A percentile compares a stretch with the other conserved stretches of the same genome.
These are phyloP conservation scores for Canis aureus DNA, from an alignment of 2,113 vertebrate genomes.

Conservation along the genomic window DNA sequence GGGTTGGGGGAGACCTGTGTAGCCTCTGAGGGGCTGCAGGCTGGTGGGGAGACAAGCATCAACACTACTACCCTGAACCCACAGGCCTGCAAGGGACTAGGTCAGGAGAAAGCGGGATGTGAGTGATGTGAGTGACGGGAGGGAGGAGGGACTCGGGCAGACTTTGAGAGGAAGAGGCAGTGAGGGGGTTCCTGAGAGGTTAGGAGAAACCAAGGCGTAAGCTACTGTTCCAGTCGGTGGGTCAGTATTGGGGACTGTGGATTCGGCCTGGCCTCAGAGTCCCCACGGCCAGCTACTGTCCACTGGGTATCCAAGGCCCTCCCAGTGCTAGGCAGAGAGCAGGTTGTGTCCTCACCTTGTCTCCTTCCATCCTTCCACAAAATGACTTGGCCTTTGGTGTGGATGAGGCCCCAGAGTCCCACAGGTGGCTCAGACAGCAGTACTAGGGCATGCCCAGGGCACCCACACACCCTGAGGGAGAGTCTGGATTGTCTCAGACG, in stretches of 20 bases:
- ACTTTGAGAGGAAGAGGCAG: background rate
- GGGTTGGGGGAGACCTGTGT: no score
- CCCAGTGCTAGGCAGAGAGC: background rate
- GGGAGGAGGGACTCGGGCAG: background rate
- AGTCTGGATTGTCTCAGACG: background rate
- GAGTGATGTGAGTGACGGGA: background rate
- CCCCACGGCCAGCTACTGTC: background rate
- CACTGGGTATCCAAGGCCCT: background rate
- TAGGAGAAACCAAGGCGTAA: background rate
- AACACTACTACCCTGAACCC: background rate
- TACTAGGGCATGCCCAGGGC: background rate
- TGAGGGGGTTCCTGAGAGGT: background rate
- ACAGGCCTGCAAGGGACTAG: background rate
- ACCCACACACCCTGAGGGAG: fast-evolving
- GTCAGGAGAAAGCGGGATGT: background rate
- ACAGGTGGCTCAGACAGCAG: background rate
- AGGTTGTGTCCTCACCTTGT: background rate
- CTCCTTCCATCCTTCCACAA: background rate
- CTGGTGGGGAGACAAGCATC: background rate
- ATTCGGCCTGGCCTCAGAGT: background rate
- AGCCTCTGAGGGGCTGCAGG: background rate
- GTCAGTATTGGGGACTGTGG: fast-evolving
- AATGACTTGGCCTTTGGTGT: background rate
- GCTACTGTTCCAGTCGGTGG: background rate
- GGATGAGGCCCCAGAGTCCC: background rate